Base-by-base conservation (phyloP, 2,113 vertebrate genomes). In the Rhinopithecus roxellana region DNA sequence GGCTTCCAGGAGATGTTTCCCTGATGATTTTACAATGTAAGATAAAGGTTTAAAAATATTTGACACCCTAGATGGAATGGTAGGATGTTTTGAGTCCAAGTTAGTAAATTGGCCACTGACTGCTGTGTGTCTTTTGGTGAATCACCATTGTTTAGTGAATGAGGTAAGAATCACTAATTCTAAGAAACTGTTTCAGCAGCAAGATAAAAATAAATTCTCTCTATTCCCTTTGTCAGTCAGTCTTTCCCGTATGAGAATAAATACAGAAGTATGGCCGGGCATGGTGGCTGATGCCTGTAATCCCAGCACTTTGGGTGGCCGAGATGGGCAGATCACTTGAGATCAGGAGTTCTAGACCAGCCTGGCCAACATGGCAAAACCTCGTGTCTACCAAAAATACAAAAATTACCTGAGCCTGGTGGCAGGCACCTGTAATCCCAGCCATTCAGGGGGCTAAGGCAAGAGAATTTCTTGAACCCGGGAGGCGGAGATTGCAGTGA, bases 1-100 rank as follows among this genome's bases (percentile, higher is more conserved):
- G 74, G 70, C 85, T 97, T 85, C 72, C n/a, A 85, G 90, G 61
- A 92, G 40, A 80, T 80, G 35, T 77, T 86, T 95, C 82, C 82
- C 8, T 82, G 79, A 69, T 94, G 85, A 97, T 79, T 94, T 97
- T 80, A 95, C 13, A 82, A 6, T 30, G 30, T 23, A 95, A 95
- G 38, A 78, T 81, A 59, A 93, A 95, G 55, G 83, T 78, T 93
- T 93, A 77, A 64, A 70, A 95, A 79, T 86, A 52, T 87, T 81
- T 93, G 50, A 93, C 45, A 40, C 48, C n/a, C 50, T 86, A 94
- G 81, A 80, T 40, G 43, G 84, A 59, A 67, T 16, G 35, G 38
- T 61, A 93, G 38, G n/a, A 27, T 45, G 25, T 83, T 43, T 90
- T 40, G 77, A 84, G 59, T 93, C 78, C 9, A 14, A 6, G 91